Evolutionary conservation across 2,888 invertebrate species (phyloP).

Genomic region (Magallana nippona): DNA sequence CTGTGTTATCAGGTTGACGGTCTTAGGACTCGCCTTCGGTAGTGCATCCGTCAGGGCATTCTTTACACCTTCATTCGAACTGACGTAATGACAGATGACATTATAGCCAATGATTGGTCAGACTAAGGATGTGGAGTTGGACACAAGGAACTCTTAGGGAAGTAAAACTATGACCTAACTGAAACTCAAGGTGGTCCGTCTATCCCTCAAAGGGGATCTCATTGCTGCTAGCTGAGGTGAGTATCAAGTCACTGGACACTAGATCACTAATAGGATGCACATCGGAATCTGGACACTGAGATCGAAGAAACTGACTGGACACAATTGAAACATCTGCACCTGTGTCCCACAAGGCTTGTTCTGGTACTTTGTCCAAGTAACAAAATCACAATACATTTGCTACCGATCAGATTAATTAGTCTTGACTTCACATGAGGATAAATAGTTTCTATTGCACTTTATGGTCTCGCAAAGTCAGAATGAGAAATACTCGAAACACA

Average conservation of each 20-base stretch:
- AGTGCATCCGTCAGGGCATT: too few species aligned
- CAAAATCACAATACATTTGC: conserved; percentile 15
- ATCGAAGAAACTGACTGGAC: conserved; percentile 1
- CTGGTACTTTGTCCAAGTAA: background rate
- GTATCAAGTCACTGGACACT: background rate
- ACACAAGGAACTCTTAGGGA: too few species aligned
- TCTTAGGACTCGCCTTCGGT: too few species aligned
- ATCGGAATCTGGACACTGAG: background rate
- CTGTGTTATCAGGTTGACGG: too few species aligned
- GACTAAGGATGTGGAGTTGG: background rate
- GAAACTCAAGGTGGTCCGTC: background rate
- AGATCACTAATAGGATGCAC: conserved; percentile 39
- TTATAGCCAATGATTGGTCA: background rate
- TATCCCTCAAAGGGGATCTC: background rate
- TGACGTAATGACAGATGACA: background rate
- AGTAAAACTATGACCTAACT: too few species aligned
- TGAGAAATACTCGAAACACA: background rate
- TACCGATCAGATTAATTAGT: conserved; percentile 35
- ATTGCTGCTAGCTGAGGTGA: background rate
- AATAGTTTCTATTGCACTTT: background rate
- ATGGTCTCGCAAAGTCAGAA: background rate
- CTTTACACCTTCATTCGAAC: background rate
- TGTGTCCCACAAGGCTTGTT: conserved; percentile 45
- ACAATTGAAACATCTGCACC: conserved; percentile 47
- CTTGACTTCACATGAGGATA: conserved; percentile 25